Evolutionary conservation across 2,888 invertebrate genomes (phyloP).

Genomic region (Callyntrura sp.): DNA sequence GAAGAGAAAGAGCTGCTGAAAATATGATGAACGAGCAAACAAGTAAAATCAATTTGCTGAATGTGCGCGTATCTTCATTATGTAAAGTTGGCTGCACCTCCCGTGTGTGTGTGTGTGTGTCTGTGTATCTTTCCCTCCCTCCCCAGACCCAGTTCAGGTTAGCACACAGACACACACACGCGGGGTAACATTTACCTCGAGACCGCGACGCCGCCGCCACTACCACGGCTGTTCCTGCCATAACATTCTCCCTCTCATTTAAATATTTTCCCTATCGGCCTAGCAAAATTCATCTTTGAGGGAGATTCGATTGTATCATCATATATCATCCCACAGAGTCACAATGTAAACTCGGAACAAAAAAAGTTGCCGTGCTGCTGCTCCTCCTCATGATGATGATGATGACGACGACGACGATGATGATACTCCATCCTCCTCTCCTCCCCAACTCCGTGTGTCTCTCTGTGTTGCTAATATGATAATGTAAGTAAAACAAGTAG

Average conservation of each 20-base stretch:
- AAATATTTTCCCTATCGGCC: constrained; percentile 7
- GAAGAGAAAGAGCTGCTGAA: too few species aligned
- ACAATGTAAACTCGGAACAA: background rate
- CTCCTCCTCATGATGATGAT: too few species aligned
- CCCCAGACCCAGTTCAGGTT: too few species aligned
- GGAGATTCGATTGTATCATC: constrained; percentile 20
- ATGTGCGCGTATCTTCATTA: background rate
- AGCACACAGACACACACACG: too few species aligned
- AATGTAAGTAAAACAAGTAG: constrained; percentile 24
- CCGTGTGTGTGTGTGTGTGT: background rate
- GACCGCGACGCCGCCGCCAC: too few species aligned
- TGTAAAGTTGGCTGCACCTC: background rate
- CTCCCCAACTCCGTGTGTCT: too few species aligned
- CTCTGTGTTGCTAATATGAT: background rate
- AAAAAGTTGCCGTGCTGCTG: background rate
- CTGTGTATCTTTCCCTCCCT: too few species aligned
- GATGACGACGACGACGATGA: too few species aligned
- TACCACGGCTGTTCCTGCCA: background rate
- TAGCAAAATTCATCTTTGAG: background rate
- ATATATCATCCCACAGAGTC: background rate
- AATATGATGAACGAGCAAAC: too few species aligned
- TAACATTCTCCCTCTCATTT: background rate
- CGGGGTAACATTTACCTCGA: too few species aligned
- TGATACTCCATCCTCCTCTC: too few species aligned
- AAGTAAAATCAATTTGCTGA: constrained; percentile 19